Base-by-base conservation (phyloP, 2,113 vertebrate genomes). In the Meleagris gallopavo region DNA sequence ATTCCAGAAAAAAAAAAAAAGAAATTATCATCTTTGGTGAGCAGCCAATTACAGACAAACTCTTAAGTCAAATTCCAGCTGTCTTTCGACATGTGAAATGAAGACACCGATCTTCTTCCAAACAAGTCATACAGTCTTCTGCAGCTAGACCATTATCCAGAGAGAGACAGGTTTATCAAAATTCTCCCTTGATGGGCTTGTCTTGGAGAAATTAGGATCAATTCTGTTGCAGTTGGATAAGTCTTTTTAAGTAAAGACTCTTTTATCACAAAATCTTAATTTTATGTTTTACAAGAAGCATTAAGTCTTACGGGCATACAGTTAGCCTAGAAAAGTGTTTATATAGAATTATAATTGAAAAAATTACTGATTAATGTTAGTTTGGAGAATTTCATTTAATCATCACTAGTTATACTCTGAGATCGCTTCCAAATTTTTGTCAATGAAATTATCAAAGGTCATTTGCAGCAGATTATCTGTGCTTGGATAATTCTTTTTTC, bases 381-480 rank as follows among this genome's bases (percentile, higher is more conserved):
- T 65, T 94, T 91, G 38, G 36, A 72, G 67, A 89, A 86, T 89
- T 94, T 89, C 75, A 34, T 79, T 54, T 79, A 30, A 48, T 67
- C 16, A 45, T 89, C 57, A 72, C 14, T 46, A n/a, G 52, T 19
- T 83, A 18, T 25, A 83, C 20, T 30, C 18, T 21, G 34, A 87
- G 29, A 65, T 29, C 0, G 0, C 16, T 79, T 88, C 58, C 45
- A 82, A 78, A 82, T 83, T 87, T 73, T 62, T 89, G 86, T 84
- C 84, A 93, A 85, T 89, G 75, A 93, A 95, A 93, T 89, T 92
- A 88, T 81, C 88, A 96, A 86, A 93, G 91, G 79, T 95, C 55
- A 93, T 78, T 90, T 93, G 46, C 50, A 85, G 81, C 45, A 94
- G 57, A 91, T 89, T 88, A 58, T 80, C 43, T 72, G n/a, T 86